Evolutionary conservation across 2,113 vertebrate species (phyloP).

Genomic region (Dinomys branickii): DNA sequence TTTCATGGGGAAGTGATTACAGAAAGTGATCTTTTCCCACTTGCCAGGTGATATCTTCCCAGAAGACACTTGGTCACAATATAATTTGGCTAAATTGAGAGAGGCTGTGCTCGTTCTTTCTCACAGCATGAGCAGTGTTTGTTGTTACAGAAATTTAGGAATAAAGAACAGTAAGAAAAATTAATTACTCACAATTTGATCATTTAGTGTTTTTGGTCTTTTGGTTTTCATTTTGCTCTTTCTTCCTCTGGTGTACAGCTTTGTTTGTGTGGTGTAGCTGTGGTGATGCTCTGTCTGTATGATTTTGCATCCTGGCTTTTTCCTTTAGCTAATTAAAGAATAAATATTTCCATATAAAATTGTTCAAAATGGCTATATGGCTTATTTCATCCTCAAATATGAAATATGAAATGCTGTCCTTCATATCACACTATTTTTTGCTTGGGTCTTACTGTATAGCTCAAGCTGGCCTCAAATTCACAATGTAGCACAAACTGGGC

Average conservation of each 20-base stretch:
- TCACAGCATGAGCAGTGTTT: neutral
- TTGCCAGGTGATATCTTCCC: neutral
- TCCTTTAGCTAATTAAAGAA: constrained; percentile 6
- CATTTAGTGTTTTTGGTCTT: neutral
- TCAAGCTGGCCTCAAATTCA: neutral
- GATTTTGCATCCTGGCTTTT: neutral
- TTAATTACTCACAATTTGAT: neutral
- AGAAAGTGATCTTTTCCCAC: neutral
- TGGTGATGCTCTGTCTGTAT: neutral
- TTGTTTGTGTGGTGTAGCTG: neutral
- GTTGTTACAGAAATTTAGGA: neutral
- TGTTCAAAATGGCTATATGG: neutral
- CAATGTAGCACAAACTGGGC: neutral
- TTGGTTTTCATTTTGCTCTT: neutral
- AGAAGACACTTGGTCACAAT: neutral
- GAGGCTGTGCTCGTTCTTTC: neutral
- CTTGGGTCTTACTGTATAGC: neutral
- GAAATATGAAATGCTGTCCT: neutral
- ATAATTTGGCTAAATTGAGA: neutral
- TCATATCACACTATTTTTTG: neutral
- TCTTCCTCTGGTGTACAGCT: neutral
- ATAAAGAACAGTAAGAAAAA: neutral
- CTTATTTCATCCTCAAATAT: neutral
- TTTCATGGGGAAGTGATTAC: neutral
- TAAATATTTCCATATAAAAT: neutral